Percentiles rank a stretch among this genome's conserved stretches.
These are phyloP conservation scores for Aphelinus certus DNA, from an alignment of 1,140 invertebrate species.

Conservation along the genomic window DNA sequence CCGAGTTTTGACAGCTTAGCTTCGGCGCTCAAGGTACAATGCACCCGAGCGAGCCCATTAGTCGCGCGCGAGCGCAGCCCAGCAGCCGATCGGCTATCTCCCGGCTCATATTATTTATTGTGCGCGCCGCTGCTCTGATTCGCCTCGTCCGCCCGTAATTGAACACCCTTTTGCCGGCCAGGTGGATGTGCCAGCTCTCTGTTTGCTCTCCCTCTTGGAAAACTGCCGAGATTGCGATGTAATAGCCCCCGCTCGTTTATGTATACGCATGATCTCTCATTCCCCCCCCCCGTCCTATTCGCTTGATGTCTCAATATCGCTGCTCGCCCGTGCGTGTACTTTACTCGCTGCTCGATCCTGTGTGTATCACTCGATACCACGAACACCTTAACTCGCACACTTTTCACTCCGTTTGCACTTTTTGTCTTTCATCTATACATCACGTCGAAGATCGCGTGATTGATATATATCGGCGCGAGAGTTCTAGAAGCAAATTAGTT, in stretches of 20 bases:
- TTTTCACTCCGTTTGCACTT: no score
- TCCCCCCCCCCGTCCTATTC: neutral
- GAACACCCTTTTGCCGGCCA: conserved; percentile 22
- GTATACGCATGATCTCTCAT: conserved; percentile 4
- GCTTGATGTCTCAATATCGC: neutral
- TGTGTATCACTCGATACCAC: no score
- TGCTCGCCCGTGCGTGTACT: neutral
- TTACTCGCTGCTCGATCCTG: no score
- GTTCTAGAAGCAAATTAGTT: no score
- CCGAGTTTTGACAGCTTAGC: conserved; percentile 10
- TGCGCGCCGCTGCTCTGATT: neutral
- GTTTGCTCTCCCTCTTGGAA: neutral
- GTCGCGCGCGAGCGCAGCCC: neutral
- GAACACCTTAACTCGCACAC: no score
- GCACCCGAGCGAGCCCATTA: conserved; percentile 7
- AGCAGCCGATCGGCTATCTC: conserved; percentile 3
- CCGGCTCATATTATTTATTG: neutral
- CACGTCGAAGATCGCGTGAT: no score
- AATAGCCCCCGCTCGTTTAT: neutral
- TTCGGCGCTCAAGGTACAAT: neutral
- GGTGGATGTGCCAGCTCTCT: neutral
- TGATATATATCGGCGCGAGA: no score
- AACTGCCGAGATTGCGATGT: neutral
- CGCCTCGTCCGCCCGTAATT: conserved; percentile 6
- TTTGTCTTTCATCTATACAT: no score